Base-by-base conservation (phyloP, 2,113 vertebrate genomes). In the Gadus macrocephalus region DNA sequence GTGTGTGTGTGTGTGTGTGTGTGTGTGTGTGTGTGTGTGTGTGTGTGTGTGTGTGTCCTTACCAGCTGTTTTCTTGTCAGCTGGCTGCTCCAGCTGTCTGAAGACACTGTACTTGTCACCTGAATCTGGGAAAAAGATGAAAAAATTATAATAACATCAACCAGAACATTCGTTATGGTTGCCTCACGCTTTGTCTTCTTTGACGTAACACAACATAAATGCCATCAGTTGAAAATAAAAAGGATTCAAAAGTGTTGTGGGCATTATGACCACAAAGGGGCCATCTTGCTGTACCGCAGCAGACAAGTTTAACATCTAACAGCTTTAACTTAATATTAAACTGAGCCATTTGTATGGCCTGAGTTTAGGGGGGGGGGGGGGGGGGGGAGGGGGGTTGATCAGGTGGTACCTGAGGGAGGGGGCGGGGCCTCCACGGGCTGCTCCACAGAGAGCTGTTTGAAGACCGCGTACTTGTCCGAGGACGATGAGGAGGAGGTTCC, bases 31-130 rank as follows among this genome's bases (percentile, higher is more conserved):
- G 42, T 49, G 42, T 49, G 42, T 14, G 12, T 49, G 12, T 49
- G 42, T 49, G 42, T 49, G 42, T 49, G 12, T 49, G 12, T 49
- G 42, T 49, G 66, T 69, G 15, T 74, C 64, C 95, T 95, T 93
- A 98, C 96, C 96, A 62, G 93, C 80, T 80, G 92, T 84, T 88
- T 96, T 98, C 87, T 89, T 93, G 71, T 97, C 96, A 76, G 91
- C 49, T 9, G 93, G 93, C 4, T 89, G 94, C 66, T 96, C 95
- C 0, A 98, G 89, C 59, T 95, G 93, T 85, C 97, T 91, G 90
- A 98, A 98, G 84, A 96, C 96, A 53, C 96, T 98, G 75, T 98
- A 98, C 85, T 96, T 98, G 86, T 98, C 97, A 72, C 93, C 94
- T 85, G 77, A 77, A 81, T 96, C 96, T n/a, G 14, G 9, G 14